Percentiles rank a stretch among this genome's conserved stretches.
Evolutionary conservation across 2,888 invertebrate genomes (phyloP).

Genomic region (Nesidiocoris tenuis): DNA sequence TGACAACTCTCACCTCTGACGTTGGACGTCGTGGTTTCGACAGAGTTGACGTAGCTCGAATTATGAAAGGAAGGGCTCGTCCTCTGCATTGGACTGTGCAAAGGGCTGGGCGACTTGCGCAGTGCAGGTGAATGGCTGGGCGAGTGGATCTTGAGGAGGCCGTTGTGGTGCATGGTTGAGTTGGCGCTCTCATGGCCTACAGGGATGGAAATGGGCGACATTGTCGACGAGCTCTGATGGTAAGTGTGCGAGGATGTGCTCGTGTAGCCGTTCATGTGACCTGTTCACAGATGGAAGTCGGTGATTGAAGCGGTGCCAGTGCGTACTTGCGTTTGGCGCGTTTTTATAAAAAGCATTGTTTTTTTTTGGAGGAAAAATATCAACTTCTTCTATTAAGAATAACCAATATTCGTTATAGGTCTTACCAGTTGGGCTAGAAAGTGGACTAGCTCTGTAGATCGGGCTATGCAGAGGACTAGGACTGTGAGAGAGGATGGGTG

Average conservation of each 20-base stretch:
- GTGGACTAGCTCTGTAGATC: constrained; percentile 46
- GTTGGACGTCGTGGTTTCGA: constrained; percentile 52
- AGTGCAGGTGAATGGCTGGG: constrained; percentile 45
- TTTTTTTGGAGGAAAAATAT: too few relatives aligned
- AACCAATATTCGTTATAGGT: too few relatives aligned
- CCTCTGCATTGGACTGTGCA: constrained; percentile 43
- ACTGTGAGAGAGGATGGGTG: constrained; percentile 48
- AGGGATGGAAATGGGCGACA: constrained; percentile 47
- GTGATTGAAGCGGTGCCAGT: not conserved
- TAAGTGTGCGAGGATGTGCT: constrained; percentile 35
- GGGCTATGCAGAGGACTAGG: constrained; percentile 48
- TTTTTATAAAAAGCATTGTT: too few relatives aligned
- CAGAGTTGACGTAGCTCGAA: constrained; percentile 45
- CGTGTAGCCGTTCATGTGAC: constrained; percentile 47
- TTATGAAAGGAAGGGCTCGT: constrained; percentile 47
- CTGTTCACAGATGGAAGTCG: constrained; percentile 23
- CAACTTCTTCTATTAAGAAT: too few relatives aligned
- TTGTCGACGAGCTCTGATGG: constrained; percentile 37
- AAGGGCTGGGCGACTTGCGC: constrained; percentile 48
- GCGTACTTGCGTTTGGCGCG: not conserved
- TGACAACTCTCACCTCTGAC: constrained; percentile 52
- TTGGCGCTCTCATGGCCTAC: constrained; percentile 35
- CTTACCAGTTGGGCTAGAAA: constrained; percentile 44
- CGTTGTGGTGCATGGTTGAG: constrained; percentile 27
- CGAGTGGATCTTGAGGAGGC: constrained; percentile 46